Base-by-base conservation (phyloP, 2,113 vertebrate species). In the Pterophyllum scalare region DNA sequence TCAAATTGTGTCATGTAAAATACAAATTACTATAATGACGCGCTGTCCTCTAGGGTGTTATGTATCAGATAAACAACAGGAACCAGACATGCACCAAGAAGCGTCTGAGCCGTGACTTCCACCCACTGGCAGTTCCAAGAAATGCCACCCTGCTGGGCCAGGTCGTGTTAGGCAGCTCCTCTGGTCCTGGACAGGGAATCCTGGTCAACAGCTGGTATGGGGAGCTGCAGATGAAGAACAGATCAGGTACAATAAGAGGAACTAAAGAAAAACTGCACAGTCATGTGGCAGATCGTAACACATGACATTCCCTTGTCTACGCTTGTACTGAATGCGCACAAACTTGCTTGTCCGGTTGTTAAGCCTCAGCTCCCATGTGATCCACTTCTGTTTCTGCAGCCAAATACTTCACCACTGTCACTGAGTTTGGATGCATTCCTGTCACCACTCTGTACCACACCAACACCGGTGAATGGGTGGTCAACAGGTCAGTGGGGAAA, bases 151-250 rank as follows among this genome's bases (percentile, higher is more conserved):
- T 94, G 4, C 33, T 91, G 82, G 87, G 60, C 1, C 94, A 95
- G 81, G 46, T 72, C 0, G 80, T 95, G 35, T 0, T 95, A 46
- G 95, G 95, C 6, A 88, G 92, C 81, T 93, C 93, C 9, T 95
- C 95, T 0, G 82, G 40, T 0, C 90, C 70, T 1, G 88, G 93
- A 4, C 89, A 95, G 79, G 94, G 95, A 9, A 49, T 95, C n/a
- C 91, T 95, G 58, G 94, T 95, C 75, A 95, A 96, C 90, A 87
- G 77, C 9, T 96, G 95, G 95, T 1, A 0, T 0, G 94, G 94
- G 22, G 83, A 93, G 20, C 22, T 60, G 75, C 7, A 19, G 61
- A 22, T 17, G 74, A 90, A 81, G 14, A 57, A 2, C 1, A 52
- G 28, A 46, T 35, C 20, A 81, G 82, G 83, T 87, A 86, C 3